These are phyloP conservation scores for Masnerella sp. DNA, from an alignment of 2,888 invertebrate genomes.

Conservation along the genomic window DNA sequence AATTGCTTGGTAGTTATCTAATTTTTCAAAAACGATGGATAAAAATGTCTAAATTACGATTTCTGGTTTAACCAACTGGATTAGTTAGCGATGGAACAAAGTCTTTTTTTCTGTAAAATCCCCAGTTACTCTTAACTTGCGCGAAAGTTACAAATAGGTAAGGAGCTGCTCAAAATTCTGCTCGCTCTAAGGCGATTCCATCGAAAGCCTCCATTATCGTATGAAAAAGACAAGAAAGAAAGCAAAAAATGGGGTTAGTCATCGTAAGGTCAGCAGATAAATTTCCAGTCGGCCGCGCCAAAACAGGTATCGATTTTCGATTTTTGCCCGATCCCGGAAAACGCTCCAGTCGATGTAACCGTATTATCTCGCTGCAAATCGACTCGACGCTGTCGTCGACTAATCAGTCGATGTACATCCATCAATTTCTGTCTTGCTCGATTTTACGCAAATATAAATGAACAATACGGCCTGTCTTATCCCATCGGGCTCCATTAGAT, in stretches of 20 bases:
- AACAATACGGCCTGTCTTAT: constrained; percentile 2
- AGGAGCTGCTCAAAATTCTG: no score
- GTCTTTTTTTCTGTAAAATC: no score
- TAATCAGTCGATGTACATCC: constrained; percentile 40
- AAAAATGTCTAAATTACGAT: no score
- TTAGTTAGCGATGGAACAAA: no score
- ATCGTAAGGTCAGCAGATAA: constrained; percentile 47
- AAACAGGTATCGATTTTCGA: constrained; percentile 45
- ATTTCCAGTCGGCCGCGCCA: constrained; percentile 31
- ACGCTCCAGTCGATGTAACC: constrained; percentile 39
- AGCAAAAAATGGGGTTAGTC: constrained; percentile 36
- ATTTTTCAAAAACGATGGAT: no score
- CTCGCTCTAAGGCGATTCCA: constrained; percentile 7
- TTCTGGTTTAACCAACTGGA: no score
- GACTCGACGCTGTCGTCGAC: constrained; percentile 37
- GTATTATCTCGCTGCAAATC: constrained; percentile 41
- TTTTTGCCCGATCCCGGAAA: constrained; percentile 26
- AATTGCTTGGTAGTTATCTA: no score
- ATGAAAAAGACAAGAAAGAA: constrained; percentile 4
- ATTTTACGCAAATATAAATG: no score
- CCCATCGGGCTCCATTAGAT: no score
- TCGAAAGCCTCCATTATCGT: constrained; percentile 22
- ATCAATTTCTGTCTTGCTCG: constrained; percentile 50
- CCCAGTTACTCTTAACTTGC: no score
- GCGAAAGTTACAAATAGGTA: no score